Base-by-base conservation (phyloP, 2,113 vertebrate genomes). In the Dipodomys spectabilis region DNA sequence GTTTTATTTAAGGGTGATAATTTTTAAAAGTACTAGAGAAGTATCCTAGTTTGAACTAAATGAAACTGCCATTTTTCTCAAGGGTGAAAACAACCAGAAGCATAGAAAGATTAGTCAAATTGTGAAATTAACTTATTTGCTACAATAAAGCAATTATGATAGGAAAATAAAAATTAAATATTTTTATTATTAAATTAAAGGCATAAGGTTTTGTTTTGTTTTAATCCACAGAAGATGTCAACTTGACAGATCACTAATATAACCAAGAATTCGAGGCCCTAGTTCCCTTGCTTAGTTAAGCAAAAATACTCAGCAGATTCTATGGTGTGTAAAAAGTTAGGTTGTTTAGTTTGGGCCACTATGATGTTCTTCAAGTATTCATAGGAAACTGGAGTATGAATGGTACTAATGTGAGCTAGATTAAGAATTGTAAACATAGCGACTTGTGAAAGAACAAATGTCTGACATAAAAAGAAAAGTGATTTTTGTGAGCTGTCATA, bases 401-500 rank as follows among this genome's bases (percentile, higher is more conserved):
- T 97, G 97, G 96, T 81, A 96, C 84, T 96, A 84, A 95, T 90
- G 95, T 97, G 97, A 97, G 97, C 95, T 97, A 97, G 93, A 97
- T 96, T 97, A 95, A 97, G 93, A 94, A 97, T 95, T 95, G 95
- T 96, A 96, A 94, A 84, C 94, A 90, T 28, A 96, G 97, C 82
- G 84, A 73, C 90, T 85, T 94, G 94, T 97, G 93, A 93, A 95
- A 94, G 77, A 96, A 94, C 75, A 57, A 39, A 86, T 82, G 44
- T 95, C 65, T 84, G 97, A 86, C 32, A 45, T 89, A 80, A 81
- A 35, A 92, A 68, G 49, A 82, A 95, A 96, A 95, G 91, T 97
- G 60, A 90, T 81, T 97, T 98, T 88, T 93, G 89, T 86, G 96
- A 95, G 68, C 69, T 95, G 77, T 96, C 74, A 45, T 95, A 90